Evolutionary conservation across 2,113 vertebrate species (phyloP).

Genomic region (Poeciliopsis turrubarensis): DNA sequence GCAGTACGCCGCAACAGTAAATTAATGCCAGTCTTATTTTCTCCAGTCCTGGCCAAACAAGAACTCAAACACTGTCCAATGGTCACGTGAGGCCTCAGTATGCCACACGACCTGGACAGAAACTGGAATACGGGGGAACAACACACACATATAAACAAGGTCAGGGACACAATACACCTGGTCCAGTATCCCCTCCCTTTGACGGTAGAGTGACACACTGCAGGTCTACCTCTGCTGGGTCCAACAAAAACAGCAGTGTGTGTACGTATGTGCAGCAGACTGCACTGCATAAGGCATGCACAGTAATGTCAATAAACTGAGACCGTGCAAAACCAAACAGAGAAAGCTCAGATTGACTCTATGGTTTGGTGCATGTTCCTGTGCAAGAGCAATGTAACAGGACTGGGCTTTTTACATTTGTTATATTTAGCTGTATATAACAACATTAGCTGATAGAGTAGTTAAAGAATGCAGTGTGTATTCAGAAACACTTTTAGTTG

Average conservation of each 20-base stretch:
- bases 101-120: slow-evolving; percentile 40
- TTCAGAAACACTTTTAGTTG: not conserved
- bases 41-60: slow-evolving; percentile 25
- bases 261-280: slow-evolving; percentile 40
- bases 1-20: slow-evolving; percentile 42
- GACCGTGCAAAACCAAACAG: slow-evolving; percentile 68
- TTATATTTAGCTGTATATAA: not conserved
- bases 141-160: slow-evolving; percentile 38
- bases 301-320: slow-evolving; percentile 75
- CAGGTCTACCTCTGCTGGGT: slow-evolving; percentile 60
- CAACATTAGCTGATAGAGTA: not conserved
- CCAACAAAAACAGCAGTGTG: slow-evolving; percentile 72
- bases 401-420: slow-evolving; percentile 18
- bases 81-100: slow-evolving; percentile 27
- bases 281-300: slow-evolving; percentile 43
- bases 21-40: slow-evolving; percentile 44
- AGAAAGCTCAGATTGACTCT: slow-evolving; percentile 58
- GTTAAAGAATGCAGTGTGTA: not conserved
- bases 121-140: slow-evolving; percentile 44
- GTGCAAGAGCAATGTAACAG: slow-evolving; percentile 17
- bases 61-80: slow-evolving; percentile 34
- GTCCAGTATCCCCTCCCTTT: slow-evolving; percentile 24
- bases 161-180: slow-evolving; percentile 66
- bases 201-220: slow-evolving; percentile 52
- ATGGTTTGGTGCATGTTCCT: slow-evolving; percentile 9